phyloP scores from a whole-genome alignment of 2,888 invertebrate species.

The Encarsia formosa region DNA sequence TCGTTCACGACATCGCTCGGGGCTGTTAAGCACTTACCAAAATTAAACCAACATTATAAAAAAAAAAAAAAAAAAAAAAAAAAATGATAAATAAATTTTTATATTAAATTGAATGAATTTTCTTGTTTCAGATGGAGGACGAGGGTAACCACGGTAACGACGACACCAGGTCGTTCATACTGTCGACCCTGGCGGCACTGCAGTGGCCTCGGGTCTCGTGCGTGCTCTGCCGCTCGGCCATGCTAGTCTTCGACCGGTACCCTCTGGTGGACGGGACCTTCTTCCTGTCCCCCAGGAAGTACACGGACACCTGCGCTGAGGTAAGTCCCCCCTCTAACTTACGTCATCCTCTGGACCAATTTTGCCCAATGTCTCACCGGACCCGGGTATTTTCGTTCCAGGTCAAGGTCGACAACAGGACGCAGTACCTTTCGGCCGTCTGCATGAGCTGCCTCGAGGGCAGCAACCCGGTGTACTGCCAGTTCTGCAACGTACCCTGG shows the following conservation, averaged over 20 bases:
- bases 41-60: too few species aligned
- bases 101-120: too few species aligned
- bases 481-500: conserved; percentile 83
- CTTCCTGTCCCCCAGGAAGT: conserved; percentile 92
- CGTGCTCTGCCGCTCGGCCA: conserved; percentile 81
- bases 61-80: too few species aligned
- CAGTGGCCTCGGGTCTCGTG: conserved; percentile 82
- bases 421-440: conserved; percentile 86
- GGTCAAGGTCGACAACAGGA: conserved; percentile 88
- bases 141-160: conserved; percentile 98
- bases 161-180: conserved; percentile 92
- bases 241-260: conserved; percentile 95
- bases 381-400: conserved; percentile 44
- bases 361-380: too few species aligned
- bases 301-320: conserved; percentile 82
- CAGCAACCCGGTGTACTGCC: conserved; percentile 69
- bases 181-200: conserved; percentile 89
- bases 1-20: too few species aligned
- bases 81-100: too few species aligned
- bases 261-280: conserved; percentile 97
- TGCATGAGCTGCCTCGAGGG: conserved; percentile 93
- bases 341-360: too few species aligned
- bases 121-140: conserved; percentile 85
- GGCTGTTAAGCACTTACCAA: too few species aligned
- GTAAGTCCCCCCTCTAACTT: conserved; percentile 57